Conservation (phyloP, 2,888 invertebrate species). For the Baronia brevicornis region DNA sequence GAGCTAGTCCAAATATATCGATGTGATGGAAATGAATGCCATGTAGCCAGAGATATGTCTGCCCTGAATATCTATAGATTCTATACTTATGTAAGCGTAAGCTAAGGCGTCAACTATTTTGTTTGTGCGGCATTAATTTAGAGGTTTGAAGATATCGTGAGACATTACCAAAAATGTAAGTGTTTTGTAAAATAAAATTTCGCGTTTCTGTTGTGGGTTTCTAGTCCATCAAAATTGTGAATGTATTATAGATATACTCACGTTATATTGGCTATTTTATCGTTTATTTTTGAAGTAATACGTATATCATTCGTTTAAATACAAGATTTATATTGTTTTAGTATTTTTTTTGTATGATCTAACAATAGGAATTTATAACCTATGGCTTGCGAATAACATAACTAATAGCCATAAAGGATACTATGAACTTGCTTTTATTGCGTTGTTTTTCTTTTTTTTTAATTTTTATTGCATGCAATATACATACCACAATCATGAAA, state of each 20-base stretch:
- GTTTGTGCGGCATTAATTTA: constrained; percentile 33
- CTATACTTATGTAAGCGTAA: constrained; percentile 22
- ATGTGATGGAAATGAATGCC: constrained; percentile 69
- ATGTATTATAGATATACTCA: constrained; percentile 48
- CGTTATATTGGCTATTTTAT: constrained; percentile 44
- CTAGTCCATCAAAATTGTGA: constrained; percentile 70
- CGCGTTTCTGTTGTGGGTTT: constrained; percentile 59
- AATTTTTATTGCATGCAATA: constrained; percentile 25
- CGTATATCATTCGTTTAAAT: constrained; percentile 41
- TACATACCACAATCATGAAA: too few relatives aligned
- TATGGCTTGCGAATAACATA: constrained; percentile 73
- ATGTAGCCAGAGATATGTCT: constrained; percentile 50
- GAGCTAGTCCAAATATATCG: constrained; percentile 73
- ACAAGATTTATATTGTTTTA: constrained; percentile 55
- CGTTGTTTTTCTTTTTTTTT: constrained; percentile 62
- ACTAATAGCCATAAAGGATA: constrained; percentile 68
- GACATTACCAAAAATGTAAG: constrained; percentile 47
- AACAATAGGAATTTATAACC: constrained; percentile 66
- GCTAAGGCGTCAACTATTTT: constrained; percentile 26
- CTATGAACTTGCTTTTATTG: constrained; percentile 67
- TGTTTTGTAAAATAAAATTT: constrained; percentile 39
- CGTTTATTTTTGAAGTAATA: constrained; percentile 37
- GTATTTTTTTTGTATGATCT: constrained; percentile 63
- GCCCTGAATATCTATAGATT: constrained; percentile 22
- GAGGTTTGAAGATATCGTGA: constrained; percentile 27